phyloP scores from a whole-genome alignment of 1,140 invertebrate species.

The Trissolcus basalis region DNA sequence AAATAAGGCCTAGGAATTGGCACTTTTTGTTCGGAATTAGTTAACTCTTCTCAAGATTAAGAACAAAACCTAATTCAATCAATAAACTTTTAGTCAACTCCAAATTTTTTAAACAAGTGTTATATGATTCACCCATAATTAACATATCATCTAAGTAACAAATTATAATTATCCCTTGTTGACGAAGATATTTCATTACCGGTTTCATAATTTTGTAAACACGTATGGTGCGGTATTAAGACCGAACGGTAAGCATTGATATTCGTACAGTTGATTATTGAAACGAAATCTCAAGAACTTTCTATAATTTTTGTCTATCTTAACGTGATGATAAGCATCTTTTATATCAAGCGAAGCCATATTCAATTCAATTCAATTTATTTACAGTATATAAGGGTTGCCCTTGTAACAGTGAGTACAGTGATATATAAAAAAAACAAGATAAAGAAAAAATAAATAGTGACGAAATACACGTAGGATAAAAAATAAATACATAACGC shows the following conservation, averaged over 20 bases:
- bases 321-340: constrained; percentile 41
- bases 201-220: constrained; percentile 53
- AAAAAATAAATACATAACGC: too few relatives aligned
- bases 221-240: constrained; percentile 53
- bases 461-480: too few relatives aligned
- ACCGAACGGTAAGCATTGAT: constrained; percentile 58
- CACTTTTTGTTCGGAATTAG: constrained; percentile 17
- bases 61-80: too few relatives aligned
- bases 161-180: constrained; percentile 27
- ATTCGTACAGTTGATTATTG: constrained; percentile 29
- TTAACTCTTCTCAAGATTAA: constrained; percentile 45
- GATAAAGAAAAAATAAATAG: too few relatives aligned
- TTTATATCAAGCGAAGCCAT: constrained; percentile 43
- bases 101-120: constrained; percentile 11
- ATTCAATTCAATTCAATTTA: too few relatives aligned
- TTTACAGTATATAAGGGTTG: too few relatives aligned
- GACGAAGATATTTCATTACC: constrained; percentile 19
- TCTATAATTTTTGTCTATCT: constrained; percentile 22
- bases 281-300: constrained; percentile 63
- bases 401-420: too few relatives aligned
- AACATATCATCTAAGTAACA: constrained; percentile 39
- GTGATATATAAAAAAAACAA: too few relatives aligned
- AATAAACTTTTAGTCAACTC: constrained; percentile 29
- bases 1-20: constrained; percentile 57
- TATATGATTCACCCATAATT: constrained; percentile 23